Percentiles rank a stretch among this genome's conserved stretches.
These are phyloP conservation scores for Nyleta sp. DNA, from an alignment of 2,888 invertebrate genomes.

Conservation along the genomic window DNA sequence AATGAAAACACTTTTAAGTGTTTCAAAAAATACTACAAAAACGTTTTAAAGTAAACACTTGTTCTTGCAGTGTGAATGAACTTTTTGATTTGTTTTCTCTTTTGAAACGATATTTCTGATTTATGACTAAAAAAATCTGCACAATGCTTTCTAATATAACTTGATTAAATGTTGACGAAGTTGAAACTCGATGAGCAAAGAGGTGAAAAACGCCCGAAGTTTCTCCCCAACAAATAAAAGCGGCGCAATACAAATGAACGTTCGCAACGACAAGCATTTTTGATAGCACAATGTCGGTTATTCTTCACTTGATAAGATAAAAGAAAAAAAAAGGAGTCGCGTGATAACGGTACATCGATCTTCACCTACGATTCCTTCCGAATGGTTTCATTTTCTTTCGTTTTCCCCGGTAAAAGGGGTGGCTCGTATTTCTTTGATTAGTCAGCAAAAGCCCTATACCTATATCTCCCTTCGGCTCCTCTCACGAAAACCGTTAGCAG, in stretches of 20 bases:
- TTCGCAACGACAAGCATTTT: slow-evolving; percentile 15
- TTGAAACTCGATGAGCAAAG: too few relatives aligned
- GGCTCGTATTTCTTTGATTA: slow-evolving; percentile 65
- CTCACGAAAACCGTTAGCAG: slow-evolving; percentile 42
- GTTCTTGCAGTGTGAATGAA: too few relatives aligned
- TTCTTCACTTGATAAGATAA: slow-evolving; percentile 24
- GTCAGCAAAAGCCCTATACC: slow-evolving; percentile 53
- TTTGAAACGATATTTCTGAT: too few relatives aligned
- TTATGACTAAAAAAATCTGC: too few relatives aligned
- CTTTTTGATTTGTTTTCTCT: too few relatives aligned
- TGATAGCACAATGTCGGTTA: slow-evolving; percentile 20
- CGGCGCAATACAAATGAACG: background rate
- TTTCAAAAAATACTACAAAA: too few relatives aligned
- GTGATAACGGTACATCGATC: slow-evolving; percentile 62
- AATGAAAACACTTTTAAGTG: too few relatives aligned
- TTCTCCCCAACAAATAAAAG: slow-evolving; percentile 1
- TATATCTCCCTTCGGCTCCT: slow-evolving; percentile 35
- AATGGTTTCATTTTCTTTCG: slow-evolving; percentile 59
- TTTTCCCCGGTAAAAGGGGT: slow-evolving; percentile 54
- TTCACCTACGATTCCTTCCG: slow-evolving; percentile 46
- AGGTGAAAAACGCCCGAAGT: too few relatives aligned
- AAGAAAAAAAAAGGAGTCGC: slow-evolving; percentile 45
- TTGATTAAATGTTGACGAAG: too few relatives aligned
- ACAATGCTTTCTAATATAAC: too few relatives aligned
- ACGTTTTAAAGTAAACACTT: too few relatives aligned